Evolutionary conservation across 2,797 vertebrate species (phyloP).

Genomic region (Schizothorax lantsangensis): DNA sequence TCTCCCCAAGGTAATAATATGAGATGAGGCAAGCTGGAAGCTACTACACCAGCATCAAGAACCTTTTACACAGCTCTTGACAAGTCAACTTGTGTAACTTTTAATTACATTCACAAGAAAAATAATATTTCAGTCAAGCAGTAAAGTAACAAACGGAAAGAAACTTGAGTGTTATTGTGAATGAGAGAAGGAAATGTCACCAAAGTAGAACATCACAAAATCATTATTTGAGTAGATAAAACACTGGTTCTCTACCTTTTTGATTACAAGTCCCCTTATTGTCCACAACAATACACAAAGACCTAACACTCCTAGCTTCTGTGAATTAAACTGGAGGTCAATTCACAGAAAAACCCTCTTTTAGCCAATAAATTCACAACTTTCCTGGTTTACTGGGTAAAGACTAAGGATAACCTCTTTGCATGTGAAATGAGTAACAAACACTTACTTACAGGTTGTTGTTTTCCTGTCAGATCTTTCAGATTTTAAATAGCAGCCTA

Average conservation of each 20-base stretch:
- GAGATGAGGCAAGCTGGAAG: background rate
- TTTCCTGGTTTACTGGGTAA: background rate
- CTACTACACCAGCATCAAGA: background rate
- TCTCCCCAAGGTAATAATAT: background rate
- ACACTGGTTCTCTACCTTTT: background rate
- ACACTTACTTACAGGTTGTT: background rate
- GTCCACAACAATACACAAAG: background rate
- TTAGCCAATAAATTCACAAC: background rate
- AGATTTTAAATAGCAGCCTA: conserved; percentile 2
- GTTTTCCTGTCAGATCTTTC: background rate
- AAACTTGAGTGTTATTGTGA: background rate
- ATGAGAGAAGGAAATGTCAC: background rate
- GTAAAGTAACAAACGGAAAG: background rate
- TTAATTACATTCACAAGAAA: background rate
- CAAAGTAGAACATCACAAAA: background rate
- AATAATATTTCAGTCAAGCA: background rate
- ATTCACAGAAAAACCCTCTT: background rate
- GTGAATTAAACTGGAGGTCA: background rate
- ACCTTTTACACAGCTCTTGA: background rate
- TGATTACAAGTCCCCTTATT: background rate
- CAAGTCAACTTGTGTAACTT: background rate
- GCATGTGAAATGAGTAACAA: background rate
- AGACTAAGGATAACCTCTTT: background rate
- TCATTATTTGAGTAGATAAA: background rate
- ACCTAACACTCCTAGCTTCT: too few species aligned